phyloP scores from a whole-genome alignment of 2,797 vertebrate genomes.

The Adrianichthys oophorus region DNA sequence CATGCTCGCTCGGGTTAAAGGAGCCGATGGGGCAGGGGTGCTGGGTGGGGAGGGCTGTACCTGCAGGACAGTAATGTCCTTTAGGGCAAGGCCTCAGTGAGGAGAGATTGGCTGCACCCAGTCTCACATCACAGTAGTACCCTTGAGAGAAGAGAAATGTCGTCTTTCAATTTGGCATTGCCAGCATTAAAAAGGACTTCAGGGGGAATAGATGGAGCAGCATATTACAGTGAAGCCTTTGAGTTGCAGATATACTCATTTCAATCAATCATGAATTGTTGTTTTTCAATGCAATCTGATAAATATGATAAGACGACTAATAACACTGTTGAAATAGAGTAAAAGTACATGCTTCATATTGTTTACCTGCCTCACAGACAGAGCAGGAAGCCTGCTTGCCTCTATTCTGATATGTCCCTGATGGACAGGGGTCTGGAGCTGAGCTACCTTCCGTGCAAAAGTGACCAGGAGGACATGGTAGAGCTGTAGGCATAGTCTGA shows the following conservation, averaged over 20 bases:
- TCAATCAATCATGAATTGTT: not conserved
- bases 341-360: not conserved
- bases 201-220: not conserved
- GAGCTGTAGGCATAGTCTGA: slow-evolving; percentile 66
- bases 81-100: slow-evolving; percentile 80
- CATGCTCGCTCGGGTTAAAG: slow-evolving; percentile 76
- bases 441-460: slow-evolving; percentile 76
- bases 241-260: not conserved
- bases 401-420: slow-evolving; percentile 79
- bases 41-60: slow-evolving; percentile 78
- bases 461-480: slow-evolving; percentile 78
- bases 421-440: slow-evolving; percentile 73
- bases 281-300: slow-evolving; percentile 4
- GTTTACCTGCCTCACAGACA: slow-evolving; percentile 77
- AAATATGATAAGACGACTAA: slow-evolving; percentile 10
- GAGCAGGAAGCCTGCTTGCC: slow-evolving; percentile 71
- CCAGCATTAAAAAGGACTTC: not conserved
- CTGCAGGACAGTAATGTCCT: slow-evolving; percentile 88
- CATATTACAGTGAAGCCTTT: not conserved
- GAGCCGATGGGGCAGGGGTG: slow-evolving; percentile 86
- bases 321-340: slow-evolving; percentile 1
- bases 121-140: slow-evolving; percentile 84
- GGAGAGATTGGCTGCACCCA: slow-evolving; percentile 69
- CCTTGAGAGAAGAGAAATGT: slow-evolving; percentile 66
- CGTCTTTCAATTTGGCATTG: slow-evolving; percentile 1